Evolutionary conservation across 92 coral and sea anemone genomes (phyloP).

Genomic region (Bergia sp.): DNA sequence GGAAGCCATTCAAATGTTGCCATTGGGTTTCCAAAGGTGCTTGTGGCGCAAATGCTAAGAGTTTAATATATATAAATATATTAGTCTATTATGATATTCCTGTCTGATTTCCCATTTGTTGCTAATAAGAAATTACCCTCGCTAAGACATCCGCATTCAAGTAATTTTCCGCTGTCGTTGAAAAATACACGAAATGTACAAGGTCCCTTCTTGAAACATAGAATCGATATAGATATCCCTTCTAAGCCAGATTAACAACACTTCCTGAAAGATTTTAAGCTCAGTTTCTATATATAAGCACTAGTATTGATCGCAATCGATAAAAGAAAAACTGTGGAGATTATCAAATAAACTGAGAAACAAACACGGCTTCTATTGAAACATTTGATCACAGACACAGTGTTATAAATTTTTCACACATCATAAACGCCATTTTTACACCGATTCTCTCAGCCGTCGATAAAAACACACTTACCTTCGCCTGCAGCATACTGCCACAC

Average conservation of each 20-base stretch:
- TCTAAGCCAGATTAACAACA: background rate
- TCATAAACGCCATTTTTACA: background rate
- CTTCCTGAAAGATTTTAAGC: background rate
- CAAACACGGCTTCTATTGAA: conserved; percentile 4
- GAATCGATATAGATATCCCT: background rate
- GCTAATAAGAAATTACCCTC: background rate
- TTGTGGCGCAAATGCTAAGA: background rate
- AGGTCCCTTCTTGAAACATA: background rate
- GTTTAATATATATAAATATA: background rate
- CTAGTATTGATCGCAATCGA: background rate
- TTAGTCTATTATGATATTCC: background rate
- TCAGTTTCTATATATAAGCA: background rate
- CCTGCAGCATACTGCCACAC: background rate
- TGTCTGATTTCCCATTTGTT: conserved; percentile 3
- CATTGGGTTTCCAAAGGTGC: background rate
- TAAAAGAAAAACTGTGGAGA: conserved; percentile 3
- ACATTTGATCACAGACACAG: background rate
- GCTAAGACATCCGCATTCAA: background rate
- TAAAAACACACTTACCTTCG: conserved; percentile 3
- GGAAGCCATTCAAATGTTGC: conserved; percentile 39
- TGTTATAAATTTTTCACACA: background rate
- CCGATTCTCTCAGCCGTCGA: background rate
- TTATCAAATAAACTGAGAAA: background rate
- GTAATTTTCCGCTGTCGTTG: background rate
- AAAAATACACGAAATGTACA: background rate